Conservation (phyloP, 1,140 invertebrate species). For the Myzus persicae region DNA sequence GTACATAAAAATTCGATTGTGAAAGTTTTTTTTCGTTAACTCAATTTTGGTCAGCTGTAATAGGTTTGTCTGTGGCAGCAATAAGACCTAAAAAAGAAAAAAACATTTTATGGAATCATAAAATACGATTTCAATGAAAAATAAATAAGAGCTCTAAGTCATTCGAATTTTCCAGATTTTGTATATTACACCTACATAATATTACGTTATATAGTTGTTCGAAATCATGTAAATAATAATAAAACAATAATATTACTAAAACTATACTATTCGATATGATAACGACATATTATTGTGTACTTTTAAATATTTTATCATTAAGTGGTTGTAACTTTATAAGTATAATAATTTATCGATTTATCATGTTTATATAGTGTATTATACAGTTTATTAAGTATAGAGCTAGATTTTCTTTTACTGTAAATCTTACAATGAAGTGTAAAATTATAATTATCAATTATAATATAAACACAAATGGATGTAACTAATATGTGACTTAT, state of each 20-base stretch:
- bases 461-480: background rate
- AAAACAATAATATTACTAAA: background rate
- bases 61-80: background rate
- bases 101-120: background rate
- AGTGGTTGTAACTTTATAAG: background rate
- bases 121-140: background rate
- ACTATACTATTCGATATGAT: background rate
- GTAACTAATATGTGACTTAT: background rate
- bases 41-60: slow-evolving; percentile 5
- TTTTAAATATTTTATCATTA: background rate
- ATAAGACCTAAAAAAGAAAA: background rate
- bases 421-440: background rate
- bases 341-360: background rate
- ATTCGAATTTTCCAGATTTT: background rate
- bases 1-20: slow-evolving; percentile 14
- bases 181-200: background rate
- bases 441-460: background rate
- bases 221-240: background rate
- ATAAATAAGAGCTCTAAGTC: background rate
- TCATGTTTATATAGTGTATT: background rate
- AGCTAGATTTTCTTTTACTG: background rate
- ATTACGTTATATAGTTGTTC: background rate
- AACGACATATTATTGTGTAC: background rate
- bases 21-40: background rate
- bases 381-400: background rate